Base-by-base conservation (phyloP, 2,797 vertebrate species). In the Bradypodion pumilum region DNA sequence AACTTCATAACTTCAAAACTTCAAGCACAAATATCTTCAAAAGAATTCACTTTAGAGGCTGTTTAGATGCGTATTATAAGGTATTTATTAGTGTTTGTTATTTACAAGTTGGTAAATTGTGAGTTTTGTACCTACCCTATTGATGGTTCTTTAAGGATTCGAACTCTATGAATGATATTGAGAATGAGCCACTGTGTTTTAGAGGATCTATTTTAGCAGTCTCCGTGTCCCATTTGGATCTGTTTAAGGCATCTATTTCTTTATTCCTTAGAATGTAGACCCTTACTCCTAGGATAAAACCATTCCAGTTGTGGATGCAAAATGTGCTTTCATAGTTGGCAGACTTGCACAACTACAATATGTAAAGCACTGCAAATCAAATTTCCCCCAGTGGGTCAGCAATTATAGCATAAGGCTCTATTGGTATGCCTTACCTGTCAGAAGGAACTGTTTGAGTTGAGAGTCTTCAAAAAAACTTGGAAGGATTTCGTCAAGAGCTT, bases 371-470 rank as follows among this genome's bases (percentile, higher is more conserved):
- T 35, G 25, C n/a, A 82, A 74, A 13, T 15, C 46, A 42, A 19
- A 46, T 23, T 74, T 8, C 12, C 52, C 19, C 5, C 42, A 25
- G 62, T 25, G 21, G 21, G 25, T 32, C 60, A 62, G 37, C 8
- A 49, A 74, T 3, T 52, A 25, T 75, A 40, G 12, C n/a, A n/a
- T 8, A 23, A 5, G 46, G 69, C 0, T 0, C 0, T 0, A 12
- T 46, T 42, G 7, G 0, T 40, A 81, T 44, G 29, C 78, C 92
- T 92, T 91, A 97, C 97, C 97, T 19, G 93, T 82, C 80, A 96
- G 94, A n/a, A 97, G 94, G 42, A 94, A 91, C 92, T 97, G 95
- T 0, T 92, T 92, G 85, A 97, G 93, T 86, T 97, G 95, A 35
- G 90, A 83, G 10, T 95, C 94, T 52, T 91, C 94, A 46, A 91